Conservation (phyloP, 2,888 invertebrate genomes). For the Dasysyrphus tricinctus region DNA sequence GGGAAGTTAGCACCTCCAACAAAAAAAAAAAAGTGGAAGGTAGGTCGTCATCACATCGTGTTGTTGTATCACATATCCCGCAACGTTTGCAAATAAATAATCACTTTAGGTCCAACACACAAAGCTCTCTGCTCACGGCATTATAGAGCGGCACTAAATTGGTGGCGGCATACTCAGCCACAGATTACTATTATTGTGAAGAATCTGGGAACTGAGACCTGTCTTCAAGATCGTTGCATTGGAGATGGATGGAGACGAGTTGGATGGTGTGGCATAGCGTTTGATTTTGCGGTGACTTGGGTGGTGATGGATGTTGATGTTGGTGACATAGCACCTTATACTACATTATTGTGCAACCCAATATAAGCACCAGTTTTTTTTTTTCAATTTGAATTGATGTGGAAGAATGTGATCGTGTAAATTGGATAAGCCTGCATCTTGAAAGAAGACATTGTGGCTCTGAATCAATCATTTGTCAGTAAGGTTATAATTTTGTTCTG, state of each 20-base stretch:
- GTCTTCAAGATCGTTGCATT: conserved; percentile 69
- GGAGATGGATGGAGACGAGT: not conserved
- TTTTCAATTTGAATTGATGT: conserved; percentile 58
- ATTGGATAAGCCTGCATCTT: conserved; percentile 27
- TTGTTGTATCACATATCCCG: conserved; percentile 65
- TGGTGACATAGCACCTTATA: conserved; percentile 54
- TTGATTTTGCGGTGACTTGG: conserved; percentile 67
- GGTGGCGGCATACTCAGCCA: conserved; percentile 38
- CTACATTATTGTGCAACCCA: conserved; percentile 49
- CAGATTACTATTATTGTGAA: conserved; percentile 49
- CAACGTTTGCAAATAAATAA: conserved; percentile 64
- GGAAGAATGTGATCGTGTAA: conserved; percentile 50
- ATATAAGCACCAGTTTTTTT: conserved; percentile 7
- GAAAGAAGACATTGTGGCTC: conserved; percentile 31
- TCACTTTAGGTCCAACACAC: conserved; percentile 60
- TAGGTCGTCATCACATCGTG: conserved; percentile 50
- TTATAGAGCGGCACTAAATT: conserved; percentile 63
- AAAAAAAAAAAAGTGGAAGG: conserved; percentile 51
- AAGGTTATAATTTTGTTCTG: conserved; percentile 13
- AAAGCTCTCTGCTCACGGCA: conserved; percentile 26
- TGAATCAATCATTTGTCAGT: conserved; percentile 51
- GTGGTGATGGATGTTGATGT: conserved; percentile 31
- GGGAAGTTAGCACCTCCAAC: conserved; percentile 68
- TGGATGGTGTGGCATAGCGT: conserved; percentile 47
- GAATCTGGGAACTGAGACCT: conserved; percentile 69